Base-by-base conservation (phyloP, 1,140 invertebrate genomes). In the Leptestheria dahalacensis region DNA sequence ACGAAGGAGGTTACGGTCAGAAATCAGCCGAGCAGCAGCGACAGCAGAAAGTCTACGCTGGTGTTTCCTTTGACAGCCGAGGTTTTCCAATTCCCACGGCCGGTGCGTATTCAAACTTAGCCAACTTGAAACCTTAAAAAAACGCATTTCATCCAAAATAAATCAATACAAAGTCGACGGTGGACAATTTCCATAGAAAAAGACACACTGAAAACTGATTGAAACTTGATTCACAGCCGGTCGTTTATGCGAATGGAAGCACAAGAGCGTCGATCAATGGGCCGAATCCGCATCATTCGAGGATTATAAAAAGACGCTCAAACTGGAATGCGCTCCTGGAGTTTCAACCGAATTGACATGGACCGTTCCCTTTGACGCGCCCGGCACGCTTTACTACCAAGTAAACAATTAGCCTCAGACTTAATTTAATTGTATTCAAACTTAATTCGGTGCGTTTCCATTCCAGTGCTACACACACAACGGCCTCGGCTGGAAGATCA, bases 401-500 rank as follows among this genome's bases (percentile, higher is more conserved):
- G 90, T 93, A 73, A 41, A 41, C 15, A 41, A 41, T 41, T 41
- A 41, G 33, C 15, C 15, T n/a, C 15, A 20, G 25, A 15, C 48
- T 29, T 60, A 21, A 23, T 9, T 25, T 21, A 51, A 21, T 51
- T 51, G 12, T 25, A 51, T 20, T 21, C 2, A 15, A 29, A 26
- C 12, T 24, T 24, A 15, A 18, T n/a, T 26, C 1, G 18, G 12
- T 21, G 26, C 24, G 62, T 64, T 62, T 64, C 10, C 52, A 76
- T 78, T 2, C 74, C n/a, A 97, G 90, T 94, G 91, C 73, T 95
- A 89, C 71, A 83, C 82, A 4, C 89, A 94, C 72, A 87, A 83
- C 59, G 87, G 91, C 70, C 78, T 96, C 49, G 92, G 92, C 9
- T 93, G 89, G 87, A 93, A 91, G 70, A 94, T 97, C 62, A 79